These are phyloP conservation scores for Zaprionus vittiger DNA, from an alignment of 1,140 invertebrate genomes.

Conservation along the genomic window DNA sequence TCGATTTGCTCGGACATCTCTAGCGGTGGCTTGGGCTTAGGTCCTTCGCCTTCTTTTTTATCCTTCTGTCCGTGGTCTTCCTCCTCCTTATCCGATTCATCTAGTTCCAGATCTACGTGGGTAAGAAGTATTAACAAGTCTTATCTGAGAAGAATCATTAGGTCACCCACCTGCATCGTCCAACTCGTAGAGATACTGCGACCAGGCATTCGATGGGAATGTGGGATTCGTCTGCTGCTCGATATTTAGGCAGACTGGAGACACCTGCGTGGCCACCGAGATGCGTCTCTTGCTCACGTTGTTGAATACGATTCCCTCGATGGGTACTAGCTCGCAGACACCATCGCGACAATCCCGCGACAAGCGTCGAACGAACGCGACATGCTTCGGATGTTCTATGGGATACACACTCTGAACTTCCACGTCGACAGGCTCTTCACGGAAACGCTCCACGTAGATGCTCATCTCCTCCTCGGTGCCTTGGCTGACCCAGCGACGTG, in stretches of 20 bases:
- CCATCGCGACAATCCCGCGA: conserved; percentile 87
- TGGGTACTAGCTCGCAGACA: conserved; percentile 87
- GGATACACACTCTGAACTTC: conserved; percentile 88
- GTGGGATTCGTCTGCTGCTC: conserved; percentile 88
- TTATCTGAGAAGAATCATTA: background rate
- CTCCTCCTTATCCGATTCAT: conserved; percentile 70
- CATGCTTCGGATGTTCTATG: conserved; percentile 84
- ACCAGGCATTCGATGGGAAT: conserved; percentile 88
- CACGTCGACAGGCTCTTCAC: conserved; percentile 87
- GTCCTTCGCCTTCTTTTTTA: conserved; percentile 3
- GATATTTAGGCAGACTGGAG: conserved; percentile 81
- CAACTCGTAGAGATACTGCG: conserved; percentile 86
- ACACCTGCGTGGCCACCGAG: conserved; percentile 85
- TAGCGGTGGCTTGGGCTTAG: conserved; percentile 42
- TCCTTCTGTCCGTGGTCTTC: conserved; percentile 43
- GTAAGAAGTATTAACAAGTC: background rate
- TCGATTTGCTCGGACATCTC: conserved; percentile 69
- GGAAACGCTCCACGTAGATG: conserved; percentile 85
- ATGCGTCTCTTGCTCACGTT: conserved; percentile 86
- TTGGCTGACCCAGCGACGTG: conserved; percentile 86
- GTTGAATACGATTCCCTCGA: conserved; percentile 85
- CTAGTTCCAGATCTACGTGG: conserved; percentile 60
- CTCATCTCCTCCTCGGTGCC: conserved; percentile 88
- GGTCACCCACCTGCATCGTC: conserved; percentile 69
- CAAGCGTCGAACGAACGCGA: conserved; percentile 82